Percentiles rank a stretch among this genome's conserved stretches.
phyloP scores from a whole-genome alignment of 2,888 invertebrate genomes.

The Pogonocherus hispidulus region DNA sequence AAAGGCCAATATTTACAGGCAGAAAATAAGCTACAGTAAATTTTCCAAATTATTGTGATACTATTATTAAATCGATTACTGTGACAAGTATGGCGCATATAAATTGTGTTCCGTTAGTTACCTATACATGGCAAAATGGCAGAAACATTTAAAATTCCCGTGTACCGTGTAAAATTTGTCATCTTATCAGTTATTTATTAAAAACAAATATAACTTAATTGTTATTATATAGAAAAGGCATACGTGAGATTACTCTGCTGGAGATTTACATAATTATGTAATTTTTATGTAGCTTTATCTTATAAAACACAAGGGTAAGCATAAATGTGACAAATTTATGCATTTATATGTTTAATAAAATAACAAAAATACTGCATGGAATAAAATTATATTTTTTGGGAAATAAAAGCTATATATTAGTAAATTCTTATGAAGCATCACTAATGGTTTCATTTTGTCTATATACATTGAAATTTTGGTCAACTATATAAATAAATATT shows the following conservation, averaged over 20 bases:
- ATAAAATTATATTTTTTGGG: background rate
- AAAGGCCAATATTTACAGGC: too few relatives aligned
- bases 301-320: background rate
- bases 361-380: background rate
- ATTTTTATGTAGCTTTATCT: background rate
- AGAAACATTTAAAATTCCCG: background rate
- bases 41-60: too few relatives aligned
- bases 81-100: too few relatives aligned
- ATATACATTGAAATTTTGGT: too few relatives aligned
- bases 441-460: too few relatives aligned
- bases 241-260: background rate
- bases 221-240: background rate
- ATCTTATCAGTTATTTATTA: constrained; percentile 7
- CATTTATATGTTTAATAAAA: background rate
- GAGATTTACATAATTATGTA: constrained; percentile 4
- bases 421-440: too few relatives aligned
- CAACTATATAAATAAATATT: too few relatives aligned
- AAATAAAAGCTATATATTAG: too few relatives aligned
- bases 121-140: background rate
- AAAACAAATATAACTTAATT: constrained; percentile 1
- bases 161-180: background rate
- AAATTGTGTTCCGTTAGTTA: background rate
- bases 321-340: background rate
- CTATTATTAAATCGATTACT: too few relatives aligned
- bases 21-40: too few relatives aligned